Evolutionary conservation across 53 echinoderm and acorn worm genomes (phyloP), one percentile per base, ranked within the genome.

Genomic region (Luidia sarsii): DNA sequence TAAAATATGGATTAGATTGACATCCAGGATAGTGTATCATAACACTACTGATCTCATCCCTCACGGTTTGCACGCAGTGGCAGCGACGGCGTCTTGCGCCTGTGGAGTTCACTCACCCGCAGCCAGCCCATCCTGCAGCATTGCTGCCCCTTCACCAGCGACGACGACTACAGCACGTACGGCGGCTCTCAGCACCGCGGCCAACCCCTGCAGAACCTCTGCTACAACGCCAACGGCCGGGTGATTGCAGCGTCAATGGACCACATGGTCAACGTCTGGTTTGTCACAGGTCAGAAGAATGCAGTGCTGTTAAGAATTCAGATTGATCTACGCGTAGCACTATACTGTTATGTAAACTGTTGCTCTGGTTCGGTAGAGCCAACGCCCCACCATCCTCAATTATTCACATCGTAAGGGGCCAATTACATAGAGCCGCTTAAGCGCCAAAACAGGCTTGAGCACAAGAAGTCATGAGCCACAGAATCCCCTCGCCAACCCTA

Each of bases 261-360:
- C n/a, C 91, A 99, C 63, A 85, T 94, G 52, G 89, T 99, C 77
- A 99, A 99, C 46, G 75, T 99, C 31, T 99, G 99, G 99, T 93
- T 93, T 75, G 71, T 86, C 10, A 88, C 94, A 66, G 99, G 99
- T 99, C 33, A 65, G 59, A 57, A 14, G 4, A n/a, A n/a, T n/a
- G n/a, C n/a, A n/a, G n/a, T n/a, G n/a, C 28, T 6, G 7, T 46
- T n/a, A 41, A 19, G 32, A 13, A 8, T 36, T n/a, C n/a, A n/a
- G n/a, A n/a, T n/a, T n/a, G n/a, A n/a, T n/a, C n/a, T n/a, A n/a
- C n/a, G n/a, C n/a, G n/a, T n/a, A n/a, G n/a, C n/a, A n/a, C n/a
- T n/a, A n/a, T n/a, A n/a, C n/a, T n/a, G n/a, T n/a, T n/a, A n/a
- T n/a, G n/a, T n/a, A n/a, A n/a, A n/a, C n/a, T n/a, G n/a, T n/a